These are phyloP conservation scores for Chelonoidis abingdonii DNA, from an alignment of 2,113 vertebrate genomes.

Conservation along the genomic window DNA sequence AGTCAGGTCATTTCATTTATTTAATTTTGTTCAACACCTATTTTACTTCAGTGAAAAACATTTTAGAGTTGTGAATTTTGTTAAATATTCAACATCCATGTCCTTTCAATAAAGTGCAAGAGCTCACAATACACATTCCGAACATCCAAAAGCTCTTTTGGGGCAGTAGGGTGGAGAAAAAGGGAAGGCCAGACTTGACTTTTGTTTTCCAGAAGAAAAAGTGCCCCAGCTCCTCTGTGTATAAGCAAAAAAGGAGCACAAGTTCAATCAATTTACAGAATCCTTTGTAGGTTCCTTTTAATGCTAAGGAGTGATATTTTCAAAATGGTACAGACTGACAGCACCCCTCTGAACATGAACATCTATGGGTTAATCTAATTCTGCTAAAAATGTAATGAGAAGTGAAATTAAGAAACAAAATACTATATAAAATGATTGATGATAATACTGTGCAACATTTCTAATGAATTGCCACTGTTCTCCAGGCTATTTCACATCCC, in stretches of 20 bases:
- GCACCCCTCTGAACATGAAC: not conserved
- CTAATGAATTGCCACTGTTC: not conserved
- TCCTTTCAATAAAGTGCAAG: not conserved
- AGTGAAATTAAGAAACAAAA: not conserved
- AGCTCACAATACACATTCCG: not conserved
- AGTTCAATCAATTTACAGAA: rapidly evolving
- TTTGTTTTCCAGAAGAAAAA: not conserved
- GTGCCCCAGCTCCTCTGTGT: not conserved
- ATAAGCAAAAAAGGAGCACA: not conserved
- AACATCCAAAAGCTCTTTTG: not conserved
- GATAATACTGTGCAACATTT: not conserved
- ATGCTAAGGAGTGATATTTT: not conserved
- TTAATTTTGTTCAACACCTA: not conserved
- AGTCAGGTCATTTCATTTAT: not conserved
- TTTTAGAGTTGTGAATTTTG: not conserved
- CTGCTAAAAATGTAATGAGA: not conserved
- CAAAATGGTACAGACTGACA: not conserved
- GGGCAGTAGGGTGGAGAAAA: not conserved
- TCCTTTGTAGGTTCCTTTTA: not conserved
- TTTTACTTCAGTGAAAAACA: not conserved
- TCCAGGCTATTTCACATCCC: not conserved
- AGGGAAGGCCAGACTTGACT: not conserved
- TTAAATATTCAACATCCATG: not conserved
- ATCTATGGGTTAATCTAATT: not conserved
- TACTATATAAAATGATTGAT: not conserved